Evolutionary conservation across 2,797 vertebrate genomes (phyloP).

Genomic region (Sebastiscus albofasciatus): DNA sequence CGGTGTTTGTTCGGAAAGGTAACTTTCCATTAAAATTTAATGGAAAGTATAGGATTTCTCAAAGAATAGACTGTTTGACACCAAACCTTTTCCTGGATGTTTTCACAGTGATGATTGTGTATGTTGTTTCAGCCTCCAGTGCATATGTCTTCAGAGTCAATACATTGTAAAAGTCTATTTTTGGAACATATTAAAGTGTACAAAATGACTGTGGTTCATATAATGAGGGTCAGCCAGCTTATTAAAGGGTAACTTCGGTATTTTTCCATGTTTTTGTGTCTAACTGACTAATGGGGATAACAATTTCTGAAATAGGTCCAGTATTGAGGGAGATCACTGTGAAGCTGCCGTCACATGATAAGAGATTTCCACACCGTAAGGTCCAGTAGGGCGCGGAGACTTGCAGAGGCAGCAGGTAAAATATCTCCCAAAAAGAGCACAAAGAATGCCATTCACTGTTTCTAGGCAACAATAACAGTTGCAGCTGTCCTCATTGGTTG

Average conservation of each 20-base stretch:
- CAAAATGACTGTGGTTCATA: neutral
- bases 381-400: too few relatives aligned
- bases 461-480: too few relatives aligned
- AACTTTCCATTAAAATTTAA: constrained; percentile 42
- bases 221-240: neutral
- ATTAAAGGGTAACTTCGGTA: neutral
- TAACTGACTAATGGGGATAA: too few relatives aligned
- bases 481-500: too few relatives aligned
- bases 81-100: neutral
- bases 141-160: neutral
- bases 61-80: neutral
- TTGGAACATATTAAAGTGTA: constrained; percentile 3
- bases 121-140: neutral
- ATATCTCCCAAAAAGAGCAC: too few relatives aligned
- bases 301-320: too few relatives aligned
- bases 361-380: too few relatives aligned
- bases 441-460: too few relatives aligned
- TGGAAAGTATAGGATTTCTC: constrained; percentile 41
- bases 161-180: neutral
- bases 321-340: too few relatives aligned
- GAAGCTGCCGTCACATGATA: too few relatives aligned
- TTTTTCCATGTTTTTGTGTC: neutral
- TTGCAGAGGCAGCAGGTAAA: too few relatives aligned
- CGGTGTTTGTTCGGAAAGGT: constrained; percentile 23
- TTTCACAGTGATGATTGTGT: neutral